Evolutionary conservation across 37 sponge, comb jelly and placozoan species (phyloP), one percentile per base, ranked within the genome.

Genomic region (Theonella swinhoei): DNA sequence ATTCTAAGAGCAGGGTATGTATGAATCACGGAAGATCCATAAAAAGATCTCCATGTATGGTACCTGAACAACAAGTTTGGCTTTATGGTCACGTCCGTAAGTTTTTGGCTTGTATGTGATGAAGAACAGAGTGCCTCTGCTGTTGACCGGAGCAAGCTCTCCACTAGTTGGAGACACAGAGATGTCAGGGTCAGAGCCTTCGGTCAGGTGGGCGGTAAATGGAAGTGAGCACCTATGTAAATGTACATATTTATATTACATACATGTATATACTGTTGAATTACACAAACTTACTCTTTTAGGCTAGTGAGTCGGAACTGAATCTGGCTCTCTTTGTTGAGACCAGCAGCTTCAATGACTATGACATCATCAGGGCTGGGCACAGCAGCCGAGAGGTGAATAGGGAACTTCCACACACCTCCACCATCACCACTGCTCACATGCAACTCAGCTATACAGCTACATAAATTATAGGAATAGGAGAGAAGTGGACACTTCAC

Each of bases 1-100:
- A 4, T 30, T 72, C 22, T n/a, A n/a, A 79, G n/a, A 14, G 54
- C 14, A 14, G 54, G 14, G 54, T 7, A 47, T 47, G 14, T 14
- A 47, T 47, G n/a, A n/a, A n/a, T n/a, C n/a, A n/a, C n/a, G n/a
- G n/a, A n/a, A n/a, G n/a, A n/a, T n/a, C n/a, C n/a, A n/a, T n/a
- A n/a, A n/a, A n/a, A n/a, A n/a, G n/a, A n/a, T n/a, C n/a, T n/a
- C n/a, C n/a, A n/a, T n/a, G n/a, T n/a, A n/a, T n/a, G n/a, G 36
- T 43, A 92, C 96, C 82, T 95, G 87, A 20, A 95, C 77, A 30
- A 92, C 42, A 26, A 95, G 79, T 61, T 74, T 91, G n/a, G 90
- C 96, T 71, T 76, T 77, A 74, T 92, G 93, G 22, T 42, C 43
- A 64, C 76, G 92, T 26, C 91, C 93, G 79, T 92, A 95, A 30